Conservation (phyloP, 2,113 vertebrate genomes). For the Dasypus novemcinctus region DNA sequence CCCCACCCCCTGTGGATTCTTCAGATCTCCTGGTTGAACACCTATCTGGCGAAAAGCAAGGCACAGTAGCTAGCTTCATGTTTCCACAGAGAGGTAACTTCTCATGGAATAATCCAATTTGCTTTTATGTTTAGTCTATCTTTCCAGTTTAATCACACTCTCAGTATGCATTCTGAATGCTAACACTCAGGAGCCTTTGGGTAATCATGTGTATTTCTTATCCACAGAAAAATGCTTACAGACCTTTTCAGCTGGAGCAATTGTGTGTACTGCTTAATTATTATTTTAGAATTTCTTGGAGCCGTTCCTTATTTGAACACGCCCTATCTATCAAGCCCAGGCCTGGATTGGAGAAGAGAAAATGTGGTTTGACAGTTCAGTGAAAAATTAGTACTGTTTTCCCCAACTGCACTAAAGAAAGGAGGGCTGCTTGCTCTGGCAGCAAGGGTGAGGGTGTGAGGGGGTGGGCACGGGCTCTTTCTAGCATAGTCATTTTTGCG, state of each 20-base stretch:
- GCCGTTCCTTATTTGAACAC: constrained; percentile 1
- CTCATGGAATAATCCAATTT: neutral
- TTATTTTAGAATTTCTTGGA: constrained; percentile 34
- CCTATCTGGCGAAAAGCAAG: neutral
- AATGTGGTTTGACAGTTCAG: neutral
- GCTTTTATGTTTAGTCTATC: neutral
- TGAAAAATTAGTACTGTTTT: neutral
- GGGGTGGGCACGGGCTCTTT: neutral
- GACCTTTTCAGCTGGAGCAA: neutral
- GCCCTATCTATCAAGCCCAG: neutral
- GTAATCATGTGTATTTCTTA: neutral
- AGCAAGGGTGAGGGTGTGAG: neutral
- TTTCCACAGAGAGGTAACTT: neutral
- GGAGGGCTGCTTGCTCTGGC: neutral
- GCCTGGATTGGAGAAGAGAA: neutral
- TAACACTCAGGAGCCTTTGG: neutral
- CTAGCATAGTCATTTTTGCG: neutral
- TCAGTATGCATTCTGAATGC: neutral
- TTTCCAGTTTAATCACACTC: neutral
- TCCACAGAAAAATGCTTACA: neutral
- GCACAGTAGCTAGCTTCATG: neutral
- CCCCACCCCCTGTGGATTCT: neutral
- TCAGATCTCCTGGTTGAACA: neutral
- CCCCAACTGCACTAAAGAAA: neutral
- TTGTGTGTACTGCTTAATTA: neutral